Evolutionary conservation across 2,797 vertebrate species (phyloP).

Genomic region (Limosa lapponica): DNA sequence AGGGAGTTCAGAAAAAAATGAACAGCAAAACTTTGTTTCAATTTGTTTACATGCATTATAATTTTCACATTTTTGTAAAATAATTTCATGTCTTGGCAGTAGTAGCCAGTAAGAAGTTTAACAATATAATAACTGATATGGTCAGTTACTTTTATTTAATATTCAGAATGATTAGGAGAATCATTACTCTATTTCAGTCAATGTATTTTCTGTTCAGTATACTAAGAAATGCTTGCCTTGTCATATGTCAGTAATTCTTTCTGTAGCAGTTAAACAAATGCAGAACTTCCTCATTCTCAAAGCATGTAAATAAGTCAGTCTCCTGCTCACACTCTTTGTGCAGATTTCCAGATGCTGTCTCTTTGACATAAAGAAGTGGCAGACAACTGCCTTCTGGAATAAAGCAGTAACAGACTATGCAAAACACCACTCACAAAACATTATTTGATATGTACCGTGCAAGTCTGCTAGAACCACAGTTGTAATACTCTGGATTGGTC

Average conservation of each 20-base stretch:
- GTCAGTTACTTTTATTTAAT: background rate
- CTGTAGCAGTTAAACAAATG: background rate
- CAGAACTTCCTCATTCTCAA: background rate
- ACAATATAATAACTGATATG: background rate
- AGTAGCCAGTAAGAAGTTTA: background rate
- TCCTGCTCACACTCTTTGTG: rapidly evolving
- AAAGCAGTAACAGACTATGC: background rate
- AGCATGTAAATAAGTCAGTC: background rate
- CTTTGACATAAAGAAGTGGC: background rate
- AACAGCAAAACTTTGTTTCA: background rate
- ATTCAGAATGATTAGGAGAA: background rate
- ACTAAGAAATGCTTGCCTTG: background rate
- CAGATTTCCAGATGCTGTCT: background rate
- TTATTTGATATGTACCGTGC: rapidly evolving
- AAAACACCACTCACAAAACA: background rate
- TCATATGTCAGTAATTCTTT: background rate
- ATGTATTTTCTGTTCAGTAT: background rate
- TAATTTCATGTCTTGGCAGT: background rate
- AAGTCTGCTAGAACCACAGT: background rate
- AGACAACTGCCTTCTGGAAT: background rate
- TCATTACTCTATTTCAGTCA: background rate
- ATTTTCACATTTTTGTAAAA: background rate
- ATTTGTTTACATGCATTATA: background rate
- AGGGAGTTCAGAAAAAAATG: background rate
- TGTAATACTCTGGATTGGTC: background rate